phyloP scores from a whole-genome alignment of 1,140 invertebrate genomes.

The Macrosteles quadrilineatus region DNA sequence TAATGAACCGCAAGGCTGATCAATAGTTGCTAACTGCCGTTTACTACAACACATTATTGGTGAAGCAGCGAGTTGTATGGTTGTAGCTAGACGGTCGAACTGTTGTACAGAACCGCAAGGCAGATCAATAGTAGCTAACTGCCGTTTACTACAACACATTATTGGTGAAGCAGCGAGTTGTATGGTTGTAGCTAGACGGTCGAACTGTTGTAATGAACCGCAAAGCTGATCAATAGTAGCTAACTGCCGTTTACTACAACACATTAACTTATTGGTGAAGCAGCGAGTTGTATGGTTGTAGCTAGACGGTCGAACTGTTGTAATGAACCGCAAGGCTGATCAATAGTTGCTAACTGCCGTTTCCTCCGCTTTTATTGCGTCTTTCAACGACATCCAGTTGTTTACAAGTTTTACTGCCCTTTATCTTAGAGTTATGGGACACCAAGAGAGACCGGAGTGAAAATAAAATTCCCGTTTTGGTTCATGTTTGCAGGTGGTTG shows the following conservation, averaged over 20 bases:
- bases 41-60: too few relatives aligned
- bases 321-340: background rate
- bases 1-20: background rate
- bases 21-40: background rate
- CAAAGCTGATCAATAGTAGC: background rate
- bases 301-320: background rate
- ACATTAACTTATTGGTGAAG: too few relatives aligned
- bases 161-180: too few relatives aligned
- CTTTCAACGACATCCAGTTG: background rate
- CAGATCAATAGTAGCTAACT: too few relatives aligned
- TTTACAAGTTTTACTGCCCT: background rate
- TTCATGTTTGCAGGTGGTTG: too few relatives aligned
- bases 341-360: constrained; percentile 7
- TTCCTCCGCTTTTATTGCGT: constrained; percentile 5
- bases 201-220: background rate
- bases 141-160: too few relatives aligned
- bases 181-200: background rate
- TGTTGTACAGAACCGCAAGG: too few relatives aligned
- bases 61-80: too few relatives aligned
- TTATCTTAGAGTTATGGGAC: background rate
- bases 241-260: background rate
- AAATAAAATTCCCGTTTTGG: too few relatives aligned
- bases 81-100: too few relatives aligned
- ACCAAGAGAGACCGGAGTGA: too few relatives aligned
- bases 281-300: background rate